Conservation (phyloP, 2,113 vertebrate genomes). For the Microtus oregoni region DNA sequence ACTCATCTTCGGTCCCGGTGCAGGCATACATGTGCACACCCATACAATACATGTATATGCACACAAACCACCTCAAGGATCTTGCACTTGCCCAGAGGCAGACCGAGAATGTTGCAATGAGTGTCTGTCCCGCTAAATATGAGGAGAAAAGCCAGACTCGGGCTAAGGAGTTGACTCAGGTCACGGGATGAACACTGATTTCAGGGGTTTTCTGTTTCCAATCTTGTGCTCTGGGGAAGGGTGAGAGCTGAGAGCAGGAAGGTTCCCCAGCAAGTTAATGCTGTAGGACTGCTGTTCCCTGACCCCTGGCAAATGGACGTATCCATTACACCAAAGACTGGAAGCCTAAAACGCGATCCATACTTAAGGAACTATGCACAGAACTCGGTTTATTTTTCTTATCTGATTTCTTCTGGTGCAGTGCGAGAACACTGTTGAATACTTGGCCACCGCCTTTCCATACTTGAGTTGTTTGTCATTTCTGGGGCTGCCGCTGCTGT, state of each 20-base stretch:
- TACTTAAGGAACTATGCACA: conserved; percentile 47
- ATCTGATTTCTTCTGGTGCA: conserved; percentile 78
- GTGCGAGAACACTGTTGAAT: conserved; percentile 69
- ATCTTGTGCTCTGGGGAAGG: neutral
- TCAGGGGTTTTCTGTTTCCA: neutral
- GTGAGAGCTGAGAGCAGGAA: accelerated
- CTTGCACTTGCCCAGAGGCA: neutral
- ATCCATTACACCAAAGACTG: conserved; percentile 32
- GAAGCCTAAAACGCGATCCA: conserved; percentile 31
- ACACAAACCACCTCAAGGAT: neutral
- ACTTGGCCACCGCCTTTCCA: conserved; percentile 79
- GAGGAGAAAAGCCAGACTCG: accelerated
- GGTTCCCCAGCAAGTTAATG: accelerated
- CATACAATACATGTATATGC: neutral
- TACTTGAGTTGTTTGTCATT: conserved; percentile 84
- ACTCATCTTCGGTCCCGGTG: neutral
- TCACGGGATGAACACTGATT: accelerated
- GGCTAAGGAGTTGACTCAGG: neutral
- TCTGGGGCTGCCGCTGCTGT: conserved; percentile 79
- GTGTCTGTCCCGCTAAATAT: accelerated
- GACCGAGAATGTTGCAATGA: neutral
- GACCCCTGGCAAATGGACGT: neutral
- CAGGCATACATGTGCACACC: neutral
- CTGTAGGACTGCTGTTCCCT: accelerated
- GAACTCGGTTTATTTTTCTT: conserved; percentile 73